phyloP scores from a whole-genome alignment of 2,888 invertebrate species.

The Spatulosminthurus flaviceps region DNA sequence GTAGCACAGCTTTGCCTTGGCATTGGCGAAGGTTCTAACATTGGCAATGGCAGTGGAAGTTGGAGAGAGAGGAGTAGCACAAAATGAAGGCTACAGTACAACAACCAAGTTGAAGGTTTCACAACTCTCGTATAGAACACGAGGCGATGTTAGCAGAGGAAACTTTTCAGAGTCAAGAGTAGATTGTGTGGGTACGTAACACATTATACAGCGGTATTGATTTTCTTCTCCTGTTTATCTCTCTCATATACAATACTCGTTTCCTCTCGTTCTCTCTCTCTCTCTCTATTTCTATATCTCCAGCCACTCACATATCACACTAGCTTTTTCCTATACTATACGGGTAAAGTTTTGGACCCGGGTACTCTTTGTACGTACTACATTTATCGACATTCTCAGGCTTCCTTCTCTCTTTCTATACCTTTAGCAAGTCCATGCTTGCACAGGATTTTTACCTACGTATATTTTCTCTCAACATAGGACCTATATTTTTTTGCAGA shows the following conservation, averaged over 20 bases:
- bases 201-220: constrained; percentile 8
- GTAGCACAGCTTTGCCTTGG: constrained; percentile 26
- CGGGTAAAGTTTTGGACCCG: background rate
- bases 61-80: background rate
- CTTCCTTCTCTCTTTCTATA: background rate
- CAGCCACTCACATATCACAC: background rate
- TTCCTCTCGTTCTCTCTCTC: background rate
- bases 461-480: background rate
- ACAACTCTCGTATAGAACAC: background rate
- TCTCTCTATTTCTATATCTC: too few species aligned
- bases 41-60: constrained; percentile 1
- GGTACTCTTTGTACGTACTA: constrained; percentile 11
- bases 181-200: background rate
- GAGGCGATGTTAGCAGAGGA: background rate
- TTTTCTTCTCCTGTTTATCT: constrained; percentile 5
- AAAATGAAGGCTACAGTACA: constrained; percentile 14
- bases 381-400: constrained; percentile 14
- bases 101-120: constrained; percentile 10
- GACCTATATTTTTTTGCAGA: constrained; percentile 1
- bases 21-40: constrained; percentile 26
- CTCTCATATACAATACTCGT: too few species aligned
- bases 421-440: too few species aligned
- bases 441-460: too few species aligned
- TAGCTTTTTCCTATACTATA: background rate
- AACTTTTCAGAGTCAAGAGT: constrained; percentile 7